These are phyloP conservation scores for Hippasteria phrygiana DNA, from an alignment of 53 echinoderm and acorn worm species.

Conservation along the genomic window DNA sequence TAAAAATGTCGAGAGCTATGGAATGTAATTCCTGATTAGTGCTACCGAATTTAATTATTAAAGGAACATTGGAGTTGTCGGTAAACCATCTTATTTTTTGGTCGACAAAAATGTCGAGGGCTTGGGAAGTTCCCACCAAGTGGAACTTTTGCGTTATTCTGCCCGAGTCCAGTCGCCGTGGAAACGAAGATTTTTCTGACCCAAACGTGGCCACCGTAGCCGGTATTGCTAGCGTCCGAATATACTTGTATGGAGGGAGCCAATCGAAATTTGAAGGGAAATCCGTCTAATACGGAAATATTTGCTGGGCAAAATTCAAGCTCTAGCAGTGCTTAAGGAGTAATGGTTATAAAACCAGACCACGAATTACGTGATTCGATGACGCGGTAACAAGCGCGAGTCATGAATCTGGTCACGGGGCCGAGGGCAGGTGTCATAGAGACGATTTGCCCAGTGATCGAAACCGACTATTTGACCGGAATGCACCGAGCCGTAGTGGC, in stretches of 20 bases:
- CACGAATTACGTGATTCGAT: constrained; percentile 55
- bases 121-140: constrained; percentile 29
- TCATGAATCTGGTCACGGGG: constrained; percentile 49
- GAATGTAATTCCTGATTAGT: neutral
- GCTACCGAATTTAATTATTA: constrained; percentile 1
- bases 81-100: constrained; percentile 1
- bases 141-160: constrained; percentile 46
- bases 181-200: too few species aligned
- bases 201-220: too few species aligned
- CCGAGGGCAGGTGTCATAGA: constrained; percentile 60
- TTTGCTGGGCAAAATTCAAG: constrained; percentile 28
- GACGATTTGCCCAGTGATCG: constrained; percentile 32
- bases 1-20: neutral
- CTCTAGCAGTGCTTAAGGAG: neutral
- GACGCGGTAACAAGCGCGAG: constrained; percentile 28
- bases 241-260: neutral
- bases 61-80: neutral
- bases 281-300: constrained; percentile 12
- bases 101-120: neutral
- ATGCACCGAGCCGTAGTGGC: neutral
- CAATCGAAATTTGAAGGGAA: constrained; percentile 26
- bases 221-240: neutral
- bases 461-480: too few species aligned
- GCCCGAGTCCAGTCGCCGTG: too few species aligned
- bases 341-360: constrained; percentile 21